Percentiles rank a stretch among this genome's conserved stretches.
phyloP scores from a whole-genome alignment of 2,888 invertebrate species.

The Tuta absoluta region DNA sequence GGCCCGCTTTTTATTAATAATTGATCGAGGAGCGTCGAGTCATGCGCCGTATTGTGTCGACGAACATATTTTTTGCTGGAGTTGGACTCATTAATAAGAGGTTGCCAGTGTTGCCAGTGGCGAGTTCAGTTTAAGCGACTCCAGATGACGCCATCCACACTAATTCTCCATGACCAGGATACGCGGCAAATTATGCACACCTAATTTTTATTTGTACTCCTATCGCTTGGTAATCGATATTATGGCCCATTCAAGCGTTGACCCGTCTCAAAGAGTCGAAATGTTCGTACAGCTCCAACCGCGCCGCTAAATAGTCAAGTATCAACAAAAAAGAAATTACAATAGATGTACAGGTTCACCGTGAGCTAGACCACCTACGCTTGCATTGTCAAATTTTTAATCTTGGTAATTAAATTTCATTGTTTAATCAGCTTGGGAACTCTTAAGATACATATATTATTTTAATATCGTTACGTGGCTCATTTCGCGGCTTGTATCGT shows the following conservation, averaged over 20 bases:
- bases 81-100: slow-evolving; percentile 72
- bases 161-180: slow-evolving; percentile 64
- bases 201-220: slow-evolving; percentile 65
- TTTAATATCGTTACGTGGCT: slow-evolving; percentile 47
- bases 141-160: slow-evolving; percentile 71
- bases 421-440: slow-evolving; percentile 58
- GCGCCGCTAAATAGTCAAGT: too few relatives aligned
- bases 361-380: slow-evolving; percentile 13
- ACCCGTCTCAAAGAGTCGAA: slow-evolving; percentile 11
- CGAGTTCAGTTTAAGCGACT: slow-evolving; percentile 31
- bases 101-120: slow-evolving; percentile 35
- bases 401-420: slow-evolving; percentile 34
- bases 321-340: background rate
- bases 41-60: slow-evolving; percentile 77
- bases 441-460: slow-evolving; percentile 47
- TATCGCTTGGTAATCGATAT: slow-evolving; percentile 25
- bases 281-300: too few relatives aligned
- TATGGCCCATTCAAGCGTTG: slow-evolving; percentile 8
- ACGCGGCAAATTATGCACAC: slow-evolving; percentile 62
- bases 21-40: slow-evolving; percentile 78
- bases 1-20: slow-evolving; percentile 81
- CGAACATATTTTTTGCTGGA: slow-evolving; percentile 75
- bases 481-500: slow-evolving; percentile 52
- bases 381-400: slow-evolving; percentile 1
- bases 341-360: background rate